Evolutionary conservation across 2,113 vertebrate species (phyloP), one percentile per base, ranked within the genome.

Genomic region (Psittacula cyanocephala): DNA sequence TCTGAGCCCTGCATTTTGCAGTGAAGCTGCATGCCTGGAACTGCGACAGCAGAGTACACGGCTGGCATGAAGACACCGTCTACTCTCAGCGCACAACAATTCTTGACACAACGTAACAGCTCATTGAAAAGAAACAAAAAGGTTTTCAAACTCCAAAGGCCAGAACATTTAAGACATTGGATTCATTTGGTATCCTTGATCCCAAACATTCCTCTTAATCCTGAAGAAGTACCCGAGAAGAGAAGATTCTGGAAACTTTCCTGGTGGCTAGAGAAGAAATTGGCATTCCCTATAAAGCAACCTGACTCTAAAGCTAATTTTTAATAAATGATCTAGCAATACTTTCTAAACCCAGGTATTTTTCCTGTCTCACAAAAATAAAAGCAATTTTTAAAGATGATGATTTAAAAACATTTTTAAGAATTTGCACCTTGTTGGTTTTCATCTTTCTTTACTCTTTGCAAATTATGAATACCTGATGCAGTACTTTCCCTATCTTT

Each of bases 21-120:
- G 79, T 4, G 46, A 76, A n/a, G 71, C 65, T 24, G 71, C 28
- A 3, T 0, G 8, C 47, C 81, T 65, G 64, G 69, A 44, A 75
- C 5, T 13, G 77, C 0, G 1, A 5, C 20, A 0, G 4, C 60
- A 25, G 65, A 22, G 14, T 8, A 4, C 11, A 14, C 0, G 6
- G 29, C 71, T 76, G 76, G 79, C 82, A 93, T 69, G 25, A 57
- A 83, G 64, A 41, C 1, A 1, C 72, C 72, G 80, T 43, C 94
- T 63, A 46, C 27, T 76, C 94, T 49, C 55, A 39, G 59, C 18
- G 69, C 55, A 67, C 63, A 49, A 76, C 35, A 93, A 62, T 22
- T 57, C 68, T 19, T 22, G 17, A 17, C 81, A 79, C 57, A 52
- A 41, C 35, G 28, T 6, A 17, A n/a, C 6, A 50, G 35, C 33